These are phyloP conservation scores for Sialia sialis DNA, from an alignment of 2,113 vertebrate genomes.

Conservation along the genomic window DNA sequence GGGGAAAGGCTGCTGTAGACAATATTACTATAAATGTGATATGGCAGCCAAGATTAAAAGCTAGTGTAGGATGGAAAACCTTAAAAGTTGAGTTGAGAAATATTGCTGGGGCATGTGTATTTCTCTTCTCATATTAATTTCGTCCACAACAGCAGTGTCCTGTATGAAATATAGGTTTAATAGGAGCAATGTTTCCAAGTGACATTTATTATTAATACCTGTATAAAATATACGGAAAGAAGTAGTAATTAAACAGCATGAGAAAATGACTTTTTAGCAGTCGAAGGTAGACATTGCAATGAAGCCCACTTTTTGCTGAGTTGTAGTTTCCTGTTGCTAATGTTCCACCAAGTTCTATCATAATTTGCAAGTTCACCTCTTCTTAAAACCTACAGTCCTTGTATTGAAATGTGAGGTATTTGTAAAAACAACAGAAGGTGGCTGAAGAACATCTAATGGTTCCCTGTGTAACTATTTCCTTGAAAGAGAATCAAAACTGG, in stretches of 20 bases:
- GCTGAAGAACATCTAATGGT: neutral
- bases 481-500: neutral
- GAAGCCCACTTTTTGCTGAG: neutral
- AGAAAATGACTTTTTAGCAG: neutral
- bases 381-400: neutral
- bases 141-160: neutral
- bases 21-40: neutral
- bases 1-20: accelerated
- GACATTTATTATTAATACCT: neutral
- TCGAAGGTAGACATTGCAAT: neutral
- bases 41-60: neutral
- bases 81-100: neutral
- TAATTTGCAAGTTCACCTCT: neutral
- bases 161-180: neutral
- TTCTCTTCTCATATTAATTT: neutral
- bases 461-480: neutral
- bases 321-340: neutral
- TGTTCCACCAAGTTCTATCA: neutral
- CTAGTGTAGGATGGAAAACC: neutral
- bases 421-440: neutral
- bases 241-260: neutral
- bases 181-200: neutral
- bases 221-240: neutral
- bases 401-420: neutral
- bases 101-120: neutral